phyloP scores from a whole-genome alignment of 2,113 vertebrate species.

The Cottus gobio region DNA sequence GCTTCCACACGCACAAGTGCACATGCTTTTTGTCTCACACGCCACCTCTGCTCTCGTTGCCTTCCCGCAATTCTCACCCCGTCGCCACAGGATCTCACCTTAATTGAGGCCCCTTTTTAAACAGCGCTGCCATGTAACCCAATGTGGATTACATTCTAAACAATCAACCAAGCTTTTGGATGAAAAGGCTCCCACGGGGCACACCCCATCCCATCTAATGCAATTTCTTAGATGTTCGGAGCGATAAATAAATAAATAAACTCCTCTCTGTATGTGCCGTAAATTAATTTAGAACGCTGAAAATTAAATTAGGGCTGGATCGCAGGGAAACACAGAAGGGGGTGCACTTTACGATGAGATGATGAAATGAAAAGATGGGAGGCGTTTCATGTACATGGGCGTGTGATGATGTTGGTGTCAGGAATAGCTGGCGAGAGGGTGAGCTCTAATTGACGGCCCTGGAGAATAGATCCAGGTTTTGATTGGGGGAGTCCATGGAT shows the following conservation, averaged over 20 bases:
- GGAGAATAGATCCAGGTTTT: not conserved
- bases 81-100: constrained; percentile 27
- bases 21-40: constrained; percentile 4
- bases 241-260: constrained; percentile 69
- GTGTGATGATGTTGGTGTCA: constrained; percentile 16
- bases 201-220: constrained; percentile 68
- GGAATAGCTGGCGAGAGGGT: not conserved
- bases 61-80: constrained; percentile 4
- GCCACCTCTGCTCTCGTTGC: constrained; percentile 3
- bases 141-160: constrained; percentile 52
- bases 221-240: constrained; percentile 69
- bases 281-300: constrained; percentile 72
- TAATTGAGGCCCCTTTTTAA: constrained; percentile 45
- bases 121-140: constrained; percentile 35
- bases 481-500: not conserved
- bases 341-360: constrained; percentile 27
- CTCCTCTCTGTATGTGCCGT: constrained; percentile 44
- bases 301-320: constrained; percentile 72
- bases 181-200: constrained; percentile 46
- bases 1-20: not conserved
- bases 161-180: constrained; percentile 43
- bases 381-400: not conserved
- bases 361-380: constrained; percentile 8
- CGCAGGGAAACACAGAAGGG: constrained; percentile 17
- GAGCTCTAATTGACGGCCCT: constrained; percentile 18